These are phyloP conservation scores for Bovichtus variegatus DNA, from an alignment of 2,797 vertebrate species.

Conservation along the genomic window DNA sequence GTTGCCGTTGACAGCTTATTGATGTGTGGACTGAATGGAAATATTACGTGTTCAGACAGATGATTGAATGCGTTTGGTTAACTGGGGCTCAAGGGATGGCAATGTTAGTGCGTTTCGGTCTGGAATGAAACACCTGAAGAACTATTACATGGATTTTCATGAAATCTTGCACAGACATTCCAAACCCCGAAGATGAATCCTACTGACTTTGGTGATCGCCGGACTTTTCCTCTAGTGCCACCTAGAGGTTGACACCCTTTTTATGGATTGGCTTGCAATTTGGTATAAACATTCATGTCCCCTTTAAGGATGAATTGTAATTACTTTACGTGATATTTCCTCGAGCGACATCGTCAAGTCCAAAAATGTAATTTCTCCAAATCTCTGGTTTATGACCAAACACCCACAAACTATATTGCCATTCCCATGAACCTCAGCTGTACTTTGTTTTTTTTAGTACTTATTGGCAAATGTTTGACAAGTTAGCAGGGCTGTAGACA, in stretches of 20 bases:
- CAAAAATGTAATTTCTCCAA: background rate
- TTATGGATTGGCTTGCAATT: background rate
- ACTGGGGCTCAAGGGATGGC: background rate
- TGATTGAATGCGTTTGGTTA: background rate
- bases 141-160: background rate
- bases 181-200: background rate
- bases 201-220: background rate
- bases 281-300: background rate
- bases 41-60: background rate
- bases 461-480: background rate
- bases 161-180: background rate
- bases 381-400: background rate
- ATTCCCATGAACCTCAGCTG: background rate
- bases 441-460: background rate
- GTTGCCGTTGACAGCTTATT: background rate
- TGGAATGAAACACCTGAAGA: background rate
- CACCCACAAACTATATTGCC: background rate
- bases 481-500: background rate
- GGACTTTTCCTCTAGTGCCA: background rate
- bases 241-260: too few species aligned
- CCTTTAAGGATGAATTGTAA: background rate
- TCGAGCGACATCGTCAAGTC: background rate
- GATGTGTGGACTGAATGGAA: background rate
- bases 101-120: background rate
- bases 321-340: background rate